Conservation (phyloP, 2,888 invertebrate species). For the Drosophila robusta region DNA sequence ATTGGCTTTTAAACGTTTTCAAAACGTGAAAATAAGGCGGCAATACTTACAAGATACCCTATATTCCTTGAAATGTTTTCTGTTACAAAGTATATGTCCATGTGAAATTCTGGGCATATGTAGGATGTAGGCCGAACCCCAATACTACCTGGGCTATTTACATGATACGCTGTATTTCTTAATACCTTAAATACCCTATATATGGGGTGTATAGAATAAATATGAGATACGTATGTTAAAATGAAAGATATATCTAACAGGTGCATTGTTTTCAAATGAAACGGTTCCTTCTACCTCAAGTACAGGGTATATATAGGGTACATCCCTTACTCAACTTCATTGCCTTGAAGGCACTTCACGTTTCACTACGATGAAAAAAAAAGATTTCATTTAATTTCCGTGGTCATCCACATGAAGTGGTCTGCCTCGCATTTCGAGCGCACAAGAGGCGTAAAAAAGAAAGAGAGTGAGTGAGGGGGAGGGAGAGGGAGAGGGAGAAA, state of each 20-base stretch:
- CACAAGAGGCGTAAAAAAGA: constrained; percentile 20
- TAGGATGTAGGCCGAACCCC: background rate
- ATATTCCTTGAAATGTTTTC: background rate
- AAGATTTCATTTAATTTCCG: constrained; percentile 75
- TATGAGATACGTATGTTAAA: too few species aligned
- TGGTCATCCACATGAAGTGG: constrained; percentile 74
- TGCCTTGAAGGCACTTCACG: constrained; percentile 47
- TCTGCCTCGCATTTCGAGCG: constrained; percentile 67
- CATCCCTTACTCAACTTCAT: constrained; percentile 30
- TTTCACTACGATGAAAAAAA: constrained; percentile 21
- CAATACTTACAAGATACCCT: constrained; percentile 7
- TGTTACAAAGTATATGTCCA: background rate
- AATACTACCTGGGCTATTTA: too few species aligned
- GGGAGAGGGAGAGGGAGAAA: constrained; percentile 1
- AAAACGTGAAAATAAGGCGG: background rate
- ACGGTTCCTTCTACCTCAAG: background rate
- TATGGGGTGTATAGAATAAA: too few species aligned
- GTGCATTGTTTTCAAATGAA: too few species aligned
- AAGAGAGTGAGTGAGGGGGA: background rate
- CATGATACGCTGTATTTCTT: background rate
- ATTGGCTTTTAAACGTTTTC: constrained; percentile 57
- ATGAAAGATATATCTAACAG: too few species aligned
- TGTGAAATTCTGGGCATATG: background rate
- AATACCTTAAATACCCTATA: too few species aligned
- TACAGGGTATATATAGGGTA: constrained; percentile 30